A percentile compares a stretch with the other conserved stretches of the same genome.
phyloP scores from a whole-genome alignment of 1,140 invertebrate species.

The Aphis craccivora region DNA sequence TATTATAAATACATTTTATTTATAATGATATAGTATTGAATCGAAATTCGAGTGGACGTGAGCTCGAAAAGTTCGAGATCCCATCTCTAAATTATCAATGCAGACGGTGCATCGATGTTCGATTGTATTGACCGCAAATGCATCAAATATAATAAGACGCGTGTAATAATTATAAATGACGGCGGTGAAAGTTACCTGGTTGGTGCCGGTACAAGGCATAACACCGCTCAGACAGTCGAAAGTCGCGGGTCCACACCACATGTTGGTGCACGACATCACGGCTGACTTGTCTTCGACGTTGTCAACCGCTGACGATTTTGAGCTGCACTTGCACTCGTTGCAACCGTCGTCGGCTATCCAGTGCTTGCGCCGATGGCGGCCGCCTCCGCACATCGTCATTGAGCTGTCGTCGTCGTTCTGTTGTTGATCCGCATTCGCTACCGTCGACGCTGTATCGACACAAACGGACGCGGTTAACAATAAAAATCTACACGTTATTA shows the following conservation, averaged over 20 bases:
- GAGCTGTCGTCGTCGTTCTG: not conserved
- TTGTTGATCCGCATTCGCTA: not conserved
- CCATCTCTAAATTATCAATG: not conserved
- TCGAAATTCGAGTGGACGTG: not conserved
- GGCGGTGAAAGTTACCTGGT: constrained; percentile 26
- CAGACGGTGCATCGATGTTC: not conserved
- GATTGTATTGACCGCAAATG: not conserved
- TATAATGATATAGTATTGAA: too few species aligned
- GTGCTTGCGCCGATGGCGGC: not conserved
- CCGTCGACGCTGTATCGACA: not conserved
- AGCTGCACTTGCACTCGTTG: constrained; percentile 40
- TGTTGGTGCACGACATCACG: constrained; percentile 14
- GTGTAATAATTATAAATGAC: not conserved
- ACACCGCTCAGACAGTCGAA: constrained; percentile 7
- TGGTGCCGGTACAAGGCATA: constrained; percentile 21
- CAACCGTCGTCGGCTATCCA: constrained; percentile 26
- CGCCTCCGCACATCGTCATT: not conserved
- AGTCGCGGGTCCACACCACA: constrained; percentile 36
- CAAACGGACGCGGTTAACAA: not conserved
- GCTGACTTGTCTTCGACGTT: not conserved
- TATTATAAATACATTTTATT: too few species aligned
- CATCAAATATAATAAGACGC: not conserved
- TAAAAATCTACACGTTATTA: not conserved
- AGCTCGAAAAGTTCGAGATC: not conserved
- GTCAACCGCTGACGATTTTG: not conserved